Evolutionary conservation across 2,113 vertebrate genomes (phyloP).

Genomic region (Caracal caracal): DNA sequence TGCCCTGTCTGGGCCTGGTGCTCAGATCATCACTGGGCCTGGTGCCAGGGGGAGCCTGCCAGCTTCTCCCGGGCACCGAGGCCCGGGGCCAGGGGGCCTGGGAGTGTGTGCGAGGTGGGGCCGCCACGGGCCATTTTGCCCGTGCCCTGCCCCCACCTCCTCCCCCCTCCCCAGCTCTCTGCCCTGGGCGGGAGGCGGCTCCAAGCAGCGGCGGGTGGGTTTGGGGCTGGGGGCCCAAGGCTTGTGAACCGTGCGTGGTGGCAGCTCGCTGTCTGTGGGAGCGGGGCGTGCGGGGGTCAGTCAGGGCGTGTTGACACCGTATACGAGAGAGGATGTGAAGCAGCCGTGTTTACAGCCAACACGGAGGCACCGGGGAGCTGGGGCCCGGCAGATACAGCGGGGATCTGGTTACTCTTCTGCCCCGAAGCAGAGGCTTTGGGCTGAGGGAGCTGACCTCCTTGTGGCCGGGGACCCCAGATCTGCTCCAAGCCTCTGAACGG

Average conservation of each 20-base stretch:
- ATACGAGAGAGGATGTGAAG: neutral
- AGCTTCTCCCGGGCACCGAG: neutral
- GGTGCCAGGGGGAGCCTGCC: conserved; percentile 27
- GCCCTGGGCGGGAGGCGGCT: neutral
- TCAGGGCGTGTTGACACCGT: conserved; percentile 71
- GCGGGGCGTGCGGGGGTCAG: neutral
- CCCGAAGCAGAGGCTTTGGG: neutral
- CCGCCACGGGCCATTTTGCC: neutral
- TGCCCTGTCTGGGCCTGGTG: conserved; percentile 31
- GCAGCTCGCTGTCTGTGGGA: neutral
- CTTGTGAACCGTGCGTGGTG: neutral
- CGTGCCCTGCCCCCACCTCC: neutral
- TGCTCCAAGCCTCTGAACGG: neutral
- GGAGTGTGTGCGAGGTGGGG: neutral
- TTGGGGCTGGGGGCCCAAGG: neutral
- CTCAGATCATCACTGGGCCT: neutral
- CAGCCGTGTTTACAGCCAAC: conserved; percentile 78
- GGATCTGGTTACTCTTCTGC: conserved; percentile 63
- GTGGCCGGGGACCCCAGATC: neutral
- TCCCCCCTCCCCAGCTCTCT: neutral
- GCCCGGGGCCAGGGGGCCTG: neutral
- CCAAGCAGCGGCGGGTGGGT: neutral
- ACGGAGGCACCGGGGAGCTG: neutral
- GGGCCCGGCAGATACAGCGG: conserved; percentile 43
- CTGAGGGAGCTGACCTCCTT: neutral